These are phyloP conservation scores for Tragelaphus scriptus DNA, from an alignment of 2,113 vertebrate genomes.

Conservation along the genomic window DNA sequence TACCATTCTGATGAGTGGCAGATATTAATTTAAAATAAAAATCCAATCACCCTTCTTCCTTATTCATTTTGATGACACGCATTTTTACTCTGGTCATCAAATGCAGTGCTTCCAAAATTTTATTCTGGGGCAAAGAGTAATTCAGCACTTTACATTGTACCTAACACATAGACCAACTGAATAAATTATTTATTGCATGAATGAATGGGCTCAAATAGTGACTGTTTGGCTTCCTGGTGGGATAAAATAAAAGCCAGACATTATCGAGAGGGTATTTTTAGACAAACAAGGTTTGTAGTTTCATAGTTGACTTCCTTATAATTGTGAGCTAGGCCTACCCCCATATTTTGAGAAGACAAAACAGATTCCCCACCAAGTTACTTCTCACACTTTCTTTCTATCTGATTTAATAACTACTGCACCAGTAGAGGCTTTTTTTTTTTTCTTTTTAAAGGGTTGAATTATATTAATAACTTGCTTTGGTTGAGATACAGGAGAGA, in stretches of 20 bases:
- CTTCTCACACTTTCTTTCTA: not conserved
- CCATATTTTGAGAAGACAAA: not conserved
- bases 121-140: not conserved
- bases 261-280: not conserved
- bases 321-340: not conserved
- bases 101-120: not conserved
- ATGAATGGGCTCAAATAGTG: not conserved
- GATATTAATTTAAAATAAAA: not conserved
- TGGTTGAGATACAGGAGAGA: not conserved
- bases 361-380: not conserved
- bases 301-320: not conserved
- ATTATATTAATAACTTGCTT: not conserved
- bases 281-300: not conserved
- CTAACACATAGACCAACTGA: not conserved
- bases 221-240: not conserved
- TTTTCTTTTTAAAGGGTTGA: not conserved
- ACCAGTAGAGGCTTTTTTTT: not conserved
- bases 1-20: not conserved
- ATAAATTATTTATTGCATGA: not conserved
- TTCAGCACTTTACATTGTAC: not conserved
- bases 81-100: not conserved
- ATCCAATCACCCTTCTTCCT: not conserved
- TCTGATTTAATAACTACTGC: not conserved
- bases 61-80: not conserved
- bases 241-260: not conserved